phyloP scores from a whole-genome alignment of 2,888 invertebrate genomes.

The Calameuta filiformis region DNA sequence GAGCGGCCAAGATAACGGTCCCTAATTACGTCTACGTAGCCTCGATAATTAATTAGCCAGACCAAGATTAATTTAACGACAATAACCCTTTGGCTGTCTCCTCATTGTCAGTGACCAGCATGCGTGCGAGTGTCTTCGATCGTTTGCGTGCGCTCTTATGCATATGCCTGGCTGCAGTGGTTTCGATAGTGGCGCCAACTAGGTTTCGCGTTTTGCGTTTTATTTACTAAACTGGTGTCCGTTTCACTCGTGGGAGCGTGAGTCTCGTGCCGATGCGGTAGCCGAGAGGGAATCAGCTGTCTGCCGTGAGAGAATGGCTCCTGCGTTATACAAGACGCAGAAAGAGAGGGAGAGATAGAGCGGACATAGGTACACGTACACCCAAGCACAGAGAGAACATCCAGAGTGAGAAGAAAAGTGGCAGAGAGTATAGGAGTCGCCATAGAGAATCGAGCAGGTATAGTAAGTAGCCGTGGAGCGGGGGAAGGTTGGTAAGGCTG shows the following conservation, averaged over 20 bases:
- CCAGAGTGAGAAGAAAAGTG: constrained; percentile 15
- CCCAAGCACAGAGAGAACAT: neutral
- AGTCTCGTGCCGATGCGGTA: neutral
- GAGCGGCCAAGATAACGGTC: neutral
- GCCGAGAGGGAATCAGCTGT: constrained; percentile 26
- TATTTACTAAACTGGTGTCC: neutral
- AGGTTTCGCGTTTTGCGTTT: neutral
- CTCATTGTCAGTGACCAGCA: neutral
- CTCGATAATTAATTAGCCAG: neutral
- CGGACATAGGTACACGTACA: neutral
- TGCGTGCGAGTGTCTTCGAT: too few relatives aligned
- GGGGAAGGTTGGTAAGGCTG: constrained; percentile 35
- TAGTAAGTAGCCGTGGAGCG: constrained; percentile 13
- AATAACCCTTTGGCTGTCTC: neutral
- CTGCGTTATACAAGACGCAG: neutral
- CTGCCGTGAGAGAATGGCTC: constrained; percentile 21
- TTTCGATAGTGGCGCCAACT: neutral
- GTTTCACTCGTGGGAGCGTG: neutral
- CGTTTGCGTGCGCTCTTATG: neutral
- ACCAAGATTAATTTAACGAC: neutral
- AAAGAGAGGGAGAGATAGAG: neutral
- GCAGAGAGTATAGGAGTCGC: constrained; percentile 14
- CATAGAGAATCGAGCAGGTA: neutral
- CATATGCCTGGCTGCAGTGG: neutral
- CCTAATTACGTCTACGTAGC: neutral